These are phyloP conservation scores for Physeter macrocephalus DNA, from an alignment of 2,113 vertebrate genomes.

Conservation along the genomic window DNA sequence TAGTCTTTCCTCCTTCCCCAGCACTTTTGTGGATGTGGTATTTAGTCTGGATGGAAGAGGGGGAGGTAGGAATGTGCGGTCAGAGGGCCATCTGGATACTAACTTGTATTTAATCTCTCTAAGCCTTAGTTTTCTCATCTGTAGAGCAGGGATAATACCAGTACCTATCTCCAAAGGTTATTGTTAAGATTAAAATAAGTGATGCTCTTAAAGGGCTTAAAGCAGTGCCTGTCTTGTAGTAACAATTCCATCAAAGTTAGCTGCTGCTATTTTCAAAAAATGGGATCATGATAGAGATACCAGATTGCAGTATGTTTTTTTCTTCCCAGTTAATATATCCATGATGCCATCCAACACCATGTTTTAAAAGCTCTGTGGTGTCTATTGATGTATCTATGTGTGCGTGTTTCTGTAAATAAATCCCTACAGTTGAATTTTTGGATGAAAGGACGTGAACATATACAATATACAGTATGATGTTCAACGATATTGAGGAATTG, in stretches of 20 bases:
- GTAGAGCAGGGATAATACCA: background rate
- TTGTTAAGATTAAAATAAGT: background rate
- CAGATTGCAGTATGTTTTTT: background rate
- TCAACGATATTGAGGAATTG: background rate
- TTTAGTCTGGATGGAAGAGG: background rate
- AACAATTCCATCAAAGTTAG: background rate
- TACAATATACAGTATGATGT: background rate
- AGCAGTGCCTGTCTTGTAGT: background rate
- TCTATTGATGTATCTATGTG: background rate
- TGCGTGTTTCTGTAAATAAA: background rate
- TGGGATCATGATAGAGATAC: too few species aligned
- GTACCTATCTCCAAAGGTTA: background rate
- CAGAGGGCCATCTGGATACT: background rate
- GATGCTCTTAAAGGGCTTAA: too few species aligned
- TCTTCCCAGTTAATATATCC: too few species aligned
- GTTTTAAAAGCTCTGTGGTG: background rate
- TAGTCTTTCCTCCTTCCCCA: background rate
- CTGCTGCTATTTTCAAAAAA: background rate
- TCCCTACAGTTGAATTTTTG: background rate
- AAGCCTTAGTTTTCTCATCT: background rate
- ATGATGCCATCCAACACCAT: background rate
- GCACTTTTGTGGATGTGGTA: background rate
- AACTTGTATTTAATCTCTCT: background rate
- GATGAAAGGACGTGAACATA: background rate
- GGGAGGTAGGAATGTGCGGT: background rate